These are phyloP conservation scores for Drosophila littoralis DNA, from an alignment of 1,140 invertebrate species.

Conservation along the genomic window DNA sequence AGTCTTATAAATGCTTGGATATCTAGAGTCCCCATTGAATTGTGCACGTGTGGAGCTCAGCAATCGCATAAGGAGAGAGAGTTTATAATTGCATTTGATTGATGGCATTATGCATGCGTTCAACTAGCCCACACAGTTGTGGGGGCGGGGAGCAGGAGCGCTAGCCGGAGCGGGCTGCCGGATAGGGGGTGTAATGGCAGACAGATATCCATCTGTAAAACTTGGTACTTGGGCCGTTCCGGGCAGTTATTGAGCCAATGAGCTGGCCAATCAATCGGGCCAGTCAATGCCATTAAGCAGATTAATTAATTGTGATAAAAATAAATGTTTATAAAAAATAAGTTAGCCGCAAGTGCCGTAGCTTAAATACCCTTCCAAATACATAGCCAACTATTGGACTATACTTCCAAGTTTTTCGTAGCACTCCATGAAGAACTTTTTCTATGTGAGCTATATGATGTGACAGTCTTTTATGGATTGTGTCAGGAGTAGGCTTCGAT, in stretches of 20 bases:
- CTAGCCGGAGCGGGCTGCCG: background rate
- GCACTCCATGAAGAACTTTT: no score
- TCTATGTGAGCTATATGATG: no score
- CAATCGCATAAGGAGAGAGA: slow-evolving; percentile 25
- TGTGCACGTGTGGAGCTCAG: slow-evolving; percentile 9
- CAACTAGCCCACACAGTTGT: slow-evolving; percentile 9
- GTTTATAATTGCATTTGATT: slow-evolving; percentile 77
- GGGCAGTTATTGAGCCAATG: slow-evolving; percentile 26
- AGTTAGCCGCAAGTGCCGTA: background rate
- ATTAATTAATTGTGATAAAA: slow-evolving; percentile 78
- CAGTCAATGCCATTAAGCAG: slow-evolving; percentile 68
- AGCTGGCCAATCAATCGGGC: slow-evolving; percentile 53
- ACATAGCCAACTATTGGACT: no score
- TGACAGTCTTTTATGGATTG: no score
- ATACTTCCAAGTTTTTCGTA: no score
- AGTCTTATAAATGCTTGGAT: background rate
- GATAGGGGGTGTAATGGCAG: background rate
- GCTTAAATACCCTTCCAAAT: background rate
- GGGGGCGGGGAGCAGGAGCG: background rate
- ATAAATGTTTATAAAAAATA: slow-evolving; percentile 39
- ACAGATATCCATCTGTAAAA: slow-evolving; percentile 10
- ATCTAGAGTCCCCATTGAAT: background rate
- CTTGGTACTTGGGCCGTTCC: background rate
- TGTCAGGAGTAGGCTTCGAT: no score
- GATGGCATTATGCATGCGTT: slow-evolving; percentile 71